Evolutionary conservation across 2,888 invertebrate genomes (phyloP).

Genomic region (Eupithecia tripunctaria): DNA sequence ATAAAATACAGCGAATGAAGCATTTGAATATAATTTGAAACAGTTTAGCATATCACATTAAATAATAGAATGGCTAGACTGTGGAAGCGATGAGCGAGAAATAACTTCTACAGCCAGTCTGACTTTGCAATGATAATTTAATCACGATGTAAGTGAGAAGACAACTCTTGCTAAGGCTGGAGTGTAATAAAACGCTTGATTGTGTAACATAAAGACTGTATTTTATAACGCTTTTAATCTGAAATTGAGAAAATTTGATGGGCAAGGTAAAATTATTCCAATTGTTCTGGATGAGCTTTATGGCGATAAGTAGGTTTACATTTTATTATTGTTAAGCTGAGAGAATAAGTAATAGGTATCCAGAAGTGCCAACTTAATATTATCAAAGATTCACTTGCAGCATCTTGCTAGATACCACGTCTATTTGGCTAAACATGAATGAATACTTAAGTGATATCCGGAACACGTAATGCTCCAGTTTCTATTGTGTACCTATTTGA

Average conservation of each 20-base stretch:
- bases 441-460: conserved; percentile 21
- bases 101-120: conserved; percentile 58
- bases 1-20: conserved; percentile 14
- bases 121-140: conserved; percentile 82
- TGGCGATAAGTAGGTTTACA: not conserved
- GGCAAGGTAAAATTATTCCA: conserved; percentile 38
- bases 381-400: conserved; percentile 17
- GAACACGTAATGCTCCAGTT: conserved; percentile 33
- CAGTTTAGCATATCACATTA: conserved; percentile 55
- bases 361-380: not conserved
- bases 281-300: conserved; percentile 12
- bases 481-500: conserved; percentile 43
- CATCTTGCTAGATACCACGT: not conserved
- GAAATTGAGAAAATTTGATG: conserved; percentile 39
- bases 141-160: conserved; percentile 72
- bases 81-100: conserved; percentile 58
- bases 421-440: conserved; percentile 21
- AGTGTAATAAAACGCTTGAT: conserved; percentile 65
- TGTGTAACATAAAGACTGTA: conserved; percentile 56
- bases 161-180: conserved; percentile 66
- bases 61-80: conserved; percentile 54
- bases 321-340: conserved; percentile 3
- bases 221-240: conserved; percentile 49
- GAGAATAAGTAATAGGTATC: not conserved
- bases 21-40: conserved; percentile 40